Evolutionary conservation across 2,888 invertebrate genomes (phyloP).

Genomic region (Noctua janthe): DNA sequence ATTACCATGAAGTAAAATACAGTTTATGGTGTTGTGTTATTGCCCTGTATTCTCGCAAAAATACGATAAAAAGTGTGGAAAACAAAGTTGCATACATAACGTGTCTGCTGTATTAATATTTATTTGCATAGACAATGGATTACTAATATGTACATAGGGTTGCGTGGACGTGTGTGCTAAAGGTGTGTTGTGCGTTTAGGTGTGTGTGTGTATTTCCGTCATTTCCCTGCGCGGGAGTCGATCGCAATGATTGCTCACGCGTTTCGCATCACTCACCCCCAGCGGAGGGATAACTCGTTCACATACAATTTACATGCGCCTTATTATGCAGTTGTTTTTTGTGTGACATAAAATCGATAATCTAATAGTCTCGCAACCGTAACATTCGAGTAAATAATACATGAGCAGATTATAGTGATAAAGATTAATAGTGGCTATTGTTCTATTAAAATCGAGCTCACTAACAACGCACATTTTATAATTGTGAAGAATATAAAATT

Average conservation of each 20-base stretch:
- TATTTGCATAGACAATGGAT: conserved; percentile 87
- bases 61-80: conserved; percentile 75
- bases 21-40: conserved; percentile 61
- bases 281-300: conserved; percentile 85
- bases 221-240: conserved; percentile 87
- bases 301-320: conserved; percentile 87
- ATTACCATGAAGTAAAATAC: conserved; percentile 61
- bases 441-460: conserved; percentile 38
- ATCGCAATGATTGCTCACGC: conserved; percentile 89
- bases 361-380: conserved; percentile 75
- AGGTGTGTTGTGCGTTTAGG: conserved; percentile 57
- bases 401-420: conserved; percentile 59
- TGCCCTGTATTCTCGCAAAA: conserved; percentile 65
- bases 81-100: conserved; percentile 78
- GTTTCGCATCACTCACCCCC: conserved; percentile 89
- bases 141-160: conserved; percentile 72
- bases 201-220: conserved; percentile 84
- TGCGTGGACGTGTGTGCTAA: conserved; percentile 57
- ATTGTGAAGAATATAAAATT: conserved; percentile 14
- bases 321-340: conserved; percentile 82
- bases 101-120: conserved; percentile 79
- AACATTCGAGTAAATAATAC: conserved; percentile 58
- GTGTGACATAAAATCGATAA: conserved; percentile 82
- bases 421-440: conserved; percentile 53
- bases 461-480: conserved; percentile 1